Evolutionary conservation across 2,797 vertebrate species (phyloP), one percentile per base, ranked within the genome.

Genomic region (Darevskia mixta): DNA sequence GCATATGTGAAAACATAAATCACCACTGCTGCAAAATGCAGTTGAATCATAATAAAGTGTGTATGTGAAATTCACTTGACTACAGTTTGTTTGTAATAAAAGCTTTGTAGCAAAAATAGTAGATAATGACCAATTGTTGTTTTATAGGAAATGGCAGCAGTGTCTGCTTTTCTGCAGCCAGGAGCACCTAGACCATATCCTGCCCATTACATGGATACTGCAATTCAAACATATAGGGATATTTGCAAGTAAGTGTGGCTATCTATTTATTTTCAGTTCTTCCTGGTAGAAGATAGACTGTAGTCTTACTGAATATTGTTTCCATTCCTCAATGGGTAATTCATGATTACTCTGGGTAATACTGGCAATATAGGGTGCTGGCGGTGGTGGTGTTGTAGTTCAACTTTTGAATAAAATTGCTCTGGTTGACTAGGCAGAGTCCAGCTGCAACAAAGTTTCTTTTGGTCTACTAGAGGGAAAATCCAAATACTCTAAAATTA

Each of bases 201-300:
- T 84, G 97, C 98, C 61, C 99, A 99, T 95, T 99, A 99, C 90
- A 99, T 99, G 99, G 99, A 99, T 92, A 99, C 98, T 0, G 98
- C 99, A 29, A 98, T 99, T 94, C 99, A 99, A 96, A 99, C 98
- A 0, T 99, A 99, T 88, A 97, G 98, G 92, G 99, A 99, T 86
- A 98, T 98, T 92, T 99, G 99, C 99, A 99, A 98, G 99, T 99
- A 98, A 43, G 98, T 95, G 71, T 95, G 75, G 43, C 64, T 64
- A 23, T 45, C 64, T 64, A 23, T 45, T 87, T 82, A 13, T 45
- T 88, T 90, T 32, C 0, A 0, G 55, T 75, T 8, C 23, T 18
- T 45, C 71, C 1, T 2, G 29, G 1, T 61, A 23, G 18, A 88
- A 78, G 25, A 3, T 90, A 20, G 66, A 49, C 2, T 13, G 9